Evolutionary conservation across 1,140 invertebrate genomes (phyloP), one percentile per base, ranked within the genome.

Genomic region (Apis dorsata): DNA sequence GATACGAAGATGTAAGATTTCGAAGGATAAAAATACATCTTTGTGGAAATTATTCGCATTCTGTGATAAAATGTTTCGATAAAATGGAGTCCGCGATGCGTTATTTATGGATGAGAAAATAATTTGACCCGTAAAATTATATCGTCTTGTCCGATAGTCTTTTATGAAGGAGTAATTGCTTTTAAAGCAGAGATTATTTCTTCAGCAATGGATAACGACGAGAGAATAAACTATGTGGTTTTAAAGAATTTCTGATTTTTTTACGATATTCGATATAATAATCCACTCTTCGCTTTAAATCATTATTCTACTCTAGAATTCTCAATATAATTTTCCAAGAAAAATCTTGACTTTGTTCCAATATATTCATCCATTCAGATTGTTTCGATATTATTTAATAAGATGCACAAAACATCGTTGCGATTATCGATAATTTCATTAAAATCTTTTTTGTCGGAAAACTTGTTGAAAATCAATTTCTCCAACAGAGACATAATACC

Each of bases 41-140:
- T 5, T 24, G 13, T 15, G 13, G 49, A 60, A 21, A 51, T 24
- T 19, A 51, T 5, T 19, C 17, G n/a, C 44, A 24, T 24, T 24
- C 44, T 49, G 17, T 24, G 73, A 75, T 51, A 63, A 60, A 15
- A 44, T 34, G 73, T 24, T n/a, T n/a, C 60, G 15, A 75, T 75
- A 63, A 63, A 44, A 24, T 34, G 53, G 71, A 13, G 15, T 12
- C 11, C 51, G 28, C 62, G 51, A 75, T 28, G 13, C 57, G 17
- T 13, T 63, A 15, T 62, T 74, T 63, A 63, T 9, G 59, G 17
- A 12, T 12, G 21, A 19, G 21, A 19, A 51, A 75, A 62, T 21
- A 34, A 34, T 34, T 34, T 28, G 59, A 28, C 44, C 8, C 73
- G 10, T 75, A n/a, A 75, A 51, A 44, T 63, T 63, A n/a, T 9